Conservation (phyloP, 2,113 vertebrate genomes). For the Sialia sialis region DNA sequence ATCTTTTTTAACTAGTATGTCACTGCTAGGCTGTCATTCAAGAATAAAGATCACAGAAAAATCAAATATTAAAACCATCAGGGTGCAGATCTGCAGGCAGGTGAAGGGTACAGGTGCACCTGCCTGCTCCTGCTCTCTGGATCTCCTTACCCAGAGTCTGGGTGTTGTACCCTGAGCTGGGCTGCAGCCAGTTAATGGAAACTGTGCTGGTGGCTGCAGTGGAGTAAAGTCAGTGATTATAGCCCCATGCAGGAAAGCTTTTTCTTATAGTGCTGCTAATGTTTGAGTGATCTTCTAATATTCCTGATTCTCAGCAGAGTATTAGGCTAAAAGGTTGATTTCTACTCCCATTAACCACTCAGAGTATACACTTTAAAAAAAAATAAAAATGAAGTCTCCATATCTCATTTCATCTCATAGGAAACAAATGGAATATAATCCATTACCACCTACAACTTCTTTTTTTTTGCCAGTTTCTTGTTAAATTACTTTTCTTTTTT, state of each 20-base stretch:
- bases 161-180: not conserved
- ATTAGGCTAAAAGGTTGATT: not conserved
- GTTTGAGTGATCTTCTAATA: not conserved
- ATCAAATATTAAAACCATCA: rapidly evolving
- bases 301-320: not conserved
- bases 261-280: not conserved
- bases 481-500: not conserved
- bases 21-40: not conserved
- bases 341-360: not conserved
- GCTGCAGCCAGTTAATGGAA: rapidly evolving
- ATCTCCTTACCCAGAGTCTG: not conserved
- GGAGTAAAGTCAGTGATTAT: not conserved
- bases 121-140: not conserved
- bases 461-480: not conserved
- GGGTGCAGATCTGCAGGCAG: not conserved
- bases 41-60: not conserved
- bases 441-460: not conserved
- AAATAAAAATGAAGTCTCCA: not conserved
- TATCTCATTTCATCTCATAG: not conserved
- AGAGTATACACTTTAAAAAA: not conserved
- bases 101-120: rapidly evolving
- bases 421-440: not conserved
- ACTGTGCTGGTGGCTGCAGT: not conserved
- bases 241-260: not conserved
- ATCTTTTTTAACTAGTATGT: not conserved